Evolutionary conservation across 1,140 invertebrate genomes (phyloP), one percentile per base, ranked within the genome.

Genomic region (Lepidostoma basale): DNA sequence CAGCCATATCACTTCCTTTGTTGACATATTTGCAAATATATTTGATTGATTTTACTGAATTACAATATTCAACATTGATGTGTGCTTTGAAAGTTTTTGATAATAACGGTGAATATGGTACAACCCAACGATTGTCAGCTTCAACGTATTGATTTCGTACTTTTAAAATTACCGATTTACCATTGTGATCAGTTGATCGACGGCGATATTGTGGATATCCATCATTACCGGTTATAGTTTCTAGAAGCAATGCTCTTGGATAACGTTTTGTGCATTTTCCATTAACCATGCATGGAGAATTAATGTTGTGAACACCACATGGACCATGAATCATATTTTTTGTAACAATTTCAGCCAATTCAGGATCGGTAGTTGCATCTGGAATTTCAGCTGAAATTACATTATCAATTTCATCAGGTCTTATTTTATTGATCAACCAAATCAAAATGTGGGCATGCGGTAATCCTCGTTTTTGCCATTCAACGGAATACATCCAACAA

Each of bases 21-120:
- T 79, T 77, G 56, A 83, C 75, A 75, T 81, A 83, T 69, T 81
- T 83, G 72, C 75, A 82, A 70, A 83, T 75, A 67, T 85, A 85
- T 75, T 85, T 83, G 16, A 86, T 81, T 26, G 76, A 77, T 74
- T 83, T 85, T 33, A 86, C 77, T n/a, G 82, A 82, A 74, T 77
- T 77, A 74, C 81, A 85, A 68, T 75, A 79, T 75, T 85, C 80
- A 12, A 85, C 79, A 68, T 85, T 85, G 28, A 82, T 78, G 72
- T 85, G 83, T 42, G 79, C 75, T 63, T 85, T 77, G 68, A 78
- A 87, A 49, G 73, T 83, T 74, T 80, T 78, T 5, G 71, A 78
- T 9, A 87, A 75, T 6, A 84, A 65, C 14, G 81, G 79, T 68
- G 78, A 83, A 77, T 86, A 86, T 62, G 83, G 84, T 23, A 85